phyloP scores from a whole-genome alignment of 37 sponge, comb jelly and placozoan species.

The Halichondria panicea region DNA sequence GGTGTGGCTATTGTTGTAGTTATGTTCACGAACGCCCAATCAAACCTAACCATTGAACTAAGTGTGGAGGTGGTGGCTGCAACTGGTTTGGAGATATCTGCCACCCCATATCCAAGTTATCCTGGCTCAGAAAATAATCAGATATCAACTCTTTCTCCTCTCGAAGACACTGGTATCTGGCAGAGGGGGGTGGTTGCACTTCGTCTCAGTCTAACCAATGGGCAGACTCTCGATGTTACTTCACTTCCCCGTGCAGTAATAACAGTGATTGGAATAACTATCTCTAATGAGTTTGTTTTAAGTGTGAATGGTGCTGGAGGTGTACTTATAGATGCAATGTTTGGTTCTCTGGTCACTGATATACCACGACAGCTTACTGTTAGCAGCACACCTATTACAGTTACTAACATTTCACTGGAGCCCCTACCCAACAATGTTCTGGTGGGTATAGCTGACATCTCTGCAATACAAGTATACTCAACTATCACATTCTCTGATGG shows the following conservation, averaged over 20 bases:
- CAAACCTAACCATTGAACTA: too few species aligned
- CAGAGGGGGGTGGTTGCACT: slow-evolving; percentile 27
- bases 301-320: slow-evolving; percentile 8
- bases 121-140: slow-evolving; percentile 11
- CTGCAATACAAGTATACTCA: slow-evolving; percentile 3
- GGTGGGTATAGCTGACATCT: slow-evolving; percentile 12
- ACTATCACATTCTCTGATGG: slow-evolving; percentile 35
- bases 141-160: slow-evolving; percentile 2
- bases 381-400: slow-evolving; percentile 4
- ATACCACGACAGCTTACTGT: neutral
- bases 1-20: too few species aligned
- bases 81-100: neutral
- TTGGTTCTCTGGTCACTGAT: neutral
- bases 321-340: neutral
- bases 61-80: slow-evolving; percentile 35
- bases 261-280: neutral
- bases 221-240: slow-evolving; percentile 13
- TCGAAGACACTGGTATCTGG: slow-evolving; percentile 26
- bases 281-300: slow-evolving; percentile 8
- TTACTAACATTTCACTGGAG: slow-evolving; percentile 1
- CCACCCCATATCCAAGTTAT: slow-evolving; percentile 43
- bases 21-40: too few species aligned
- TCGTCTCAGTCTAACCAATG: slow-evolving; percentile 18
- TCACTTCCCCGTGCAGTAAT: neutral
- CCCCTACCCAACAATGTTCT: slow-evolving; percentile 31